phyloP scores from a whole-genome alignment of 2,888 invertebrate species.

The Chrysina gloriosa region DNA sequence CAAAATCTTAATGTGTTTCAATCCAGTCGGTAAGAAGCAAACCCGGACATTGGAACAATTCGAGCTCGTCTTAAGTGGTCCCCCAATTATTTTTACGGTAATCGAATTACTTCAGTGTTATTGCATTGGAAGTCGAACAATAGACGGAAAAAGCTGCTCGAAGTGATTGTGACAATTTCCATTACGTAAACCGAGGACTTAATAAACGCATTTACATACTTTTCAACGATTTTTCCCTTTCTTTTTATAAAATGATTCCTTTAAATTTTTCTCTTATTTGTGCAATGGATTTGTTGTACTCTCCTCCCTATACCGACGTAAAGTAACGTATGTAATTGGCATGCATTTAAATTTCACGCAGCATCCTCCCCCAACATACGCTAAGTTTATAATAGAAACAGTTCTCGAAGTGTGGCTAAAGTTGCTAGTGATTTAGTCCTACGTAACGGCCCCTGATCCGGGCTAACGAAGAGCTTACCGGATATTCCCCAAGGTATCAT shows the following conservation, averaged over 20 bases:
- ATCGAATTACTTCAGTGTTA: conserved; percentile 16
- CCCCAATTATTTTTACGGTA: conserved; percentile 12
- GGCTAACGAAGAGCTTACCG: conserved; percentile 51
- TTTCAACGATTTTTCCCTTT: background rate
- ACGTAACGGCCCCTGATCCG: conserved; percentile 46
- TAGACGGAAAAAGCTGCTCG: too few relatives aligned
- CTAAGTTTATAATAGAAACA: conserved; percentile 30
- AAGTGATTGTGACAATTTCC: background rate
- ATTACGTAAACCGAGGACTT: background rate
- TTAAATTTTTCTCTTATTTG: too few relatives aligned
- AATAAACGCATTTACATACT: too few relatives aligned
- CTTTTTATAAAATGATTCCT: too few relatives aligned
- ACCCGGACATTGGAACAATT: background rate
- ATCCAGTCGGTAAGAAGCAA: background rate
- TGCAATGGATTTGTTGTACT: too few relatives aligned
- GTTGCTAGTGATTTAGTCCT: conserved; percentile 46
- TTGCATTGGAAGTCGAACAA: background rate
- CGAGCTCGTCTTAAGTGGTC: conserved; percentile 13
- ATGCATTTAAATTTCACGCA: background rate
- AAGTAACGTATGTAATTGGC: conserved; percentile 15
- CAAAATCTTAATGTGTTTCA: background rate
- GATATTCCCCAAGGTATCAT: conserved; percentile 57
- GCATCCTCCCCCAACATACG: background rate
- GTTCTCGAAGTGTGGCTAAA: conserved; percentile 43
- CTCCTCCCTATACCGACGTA: too few relatives aligned